Evolutionary conservation across 2,797 vertebrate species (phyloP), one percentile per base, ranked within the genome.

Genomic region (Atherinosoma microstoma): DNA sequence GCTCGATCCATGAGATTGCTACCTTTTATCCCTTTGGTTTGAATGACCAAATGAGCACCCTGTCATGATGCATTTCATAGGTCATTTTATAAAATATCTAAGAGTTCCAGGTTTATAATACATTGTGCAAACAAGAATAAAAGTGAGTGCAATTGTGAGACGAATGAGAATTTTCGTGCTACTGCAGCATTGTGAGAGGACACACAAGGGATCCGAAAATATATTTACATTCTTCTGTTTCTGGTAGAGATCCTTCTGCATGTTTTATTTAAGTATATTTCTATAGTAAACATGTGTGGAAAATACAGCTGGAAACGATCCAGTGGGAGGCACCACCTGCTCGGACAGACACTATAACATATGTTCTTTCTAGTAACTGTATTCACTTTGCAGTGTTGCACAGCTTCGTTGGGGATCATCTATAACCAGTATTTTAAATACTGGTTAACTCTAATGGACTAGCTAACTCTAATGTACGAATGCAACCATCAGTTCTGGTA

Each of bases 21-120:
- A 74, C 78, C 86, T 92, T 92, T 91, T 87, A 92, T 93, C 86
- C 86, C 76, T 74, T 64, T 62, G 67, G 73, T 88, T 87, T 87
- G 82, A 92, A 91, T 86, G 91, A 84, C 74, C 83, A 89, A 90
- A 81, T 79, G 83, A 86, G 73, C 63, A 64, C 64, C 75, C 84
- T 67, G 54, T 74, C 80, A 62, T 85, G 83, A 86, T 87, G 70
- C 75, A 71, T 7, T 87, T 67, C 73, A 71, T 7, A 57, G 70
- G 79, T 64, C 47, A 8, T 75, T 76, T 85, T 82, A 80, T 87
- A 67, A 89, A 92, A 91, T 87, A 93, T 91, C 84, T 78, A 89
- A 88, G 86, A 91, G 86, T 75, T 75, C 20, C 2, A 11, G 34
- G 61, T 88, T 86, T 81, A 70, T 83, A 85, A 88, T 79, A 78